Evolutionary conservation across 2,797 vertebrate species (phyloP).

Genomic region (Epinephelus malabaricus): DNA sequence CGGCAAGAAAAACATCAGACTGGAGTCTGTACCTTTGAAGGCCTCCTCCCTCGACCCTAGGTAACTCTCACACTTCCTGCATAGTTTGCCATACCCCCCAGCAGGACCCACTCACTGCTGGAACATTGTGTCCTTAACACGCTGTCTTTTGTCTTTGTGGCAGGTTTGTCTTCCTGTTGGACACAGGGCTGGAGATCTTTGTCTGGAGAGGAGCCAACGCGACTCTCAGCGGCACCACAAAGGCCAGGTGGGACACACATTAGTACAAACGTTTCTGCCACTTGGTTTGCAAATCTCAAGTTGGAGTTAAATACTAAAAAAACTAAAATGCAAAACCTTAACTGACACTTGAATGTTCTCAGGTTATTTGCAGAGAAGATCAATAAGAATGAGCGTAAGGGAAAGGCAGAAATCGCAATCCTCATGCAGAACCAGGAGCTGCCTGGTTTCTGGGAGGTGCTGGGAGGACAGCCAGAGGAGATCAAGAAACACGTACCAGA

Average conservation of each 20-base stretch:
- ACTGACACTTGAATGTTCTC: not conserved
- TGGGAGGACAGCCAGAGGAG: slow-evolving; percentile 94
- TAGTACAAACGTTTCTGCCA: not conserved
- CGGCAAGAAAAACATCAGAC: slow-evolving; percentile 94
- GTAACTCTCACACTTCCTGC: slow-evolving; percentile 76
- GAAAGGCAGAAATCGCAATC: slow-evolving; percentile 92
- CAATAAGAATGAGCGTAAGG: slow-evolving; percentile 97
- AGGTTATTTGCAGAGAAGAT: slow-evolving; percentile 98
- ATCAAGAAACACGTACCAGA: slow-evolving; percentile 93
- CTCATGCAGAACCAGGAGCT: slow-evolving; percentile 91
- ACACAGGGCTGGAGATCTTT: slow-evolving; percentile 90
- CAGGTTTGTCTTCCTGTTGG: slow-evolving; percentile 96
- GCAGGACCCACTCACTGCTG: not conserved
- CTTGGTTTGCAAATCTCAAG: not conserved
- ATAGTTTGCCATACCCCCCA: not conserved
- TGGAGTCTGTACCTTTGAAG: slow-evolving; percentile 94
- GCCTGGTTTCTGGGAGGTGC: slow-evolving; percentile 91
- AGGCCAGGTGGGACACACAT: slow-evolving; percentile 88
- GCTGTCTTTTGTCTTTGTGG: slow-evolving; percentile 8
- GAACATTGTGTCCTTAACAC: slow-evolving; percentile 6
- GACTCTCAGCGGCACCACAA: slow-evolving; percentile 93
- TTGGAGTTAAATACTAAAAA: not conserved
- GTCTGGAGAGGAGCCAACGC: slow-evolving; percentile 95
- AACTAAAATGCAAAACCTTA: not conserved
- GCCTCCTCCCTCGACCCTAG: slow-evolving; percentile 93